These are phyloP conservation scores for Busseola fusca DNA, from an alignment of 2,888 invertebrate genomes.

Conservation along the genomic window DNA sequence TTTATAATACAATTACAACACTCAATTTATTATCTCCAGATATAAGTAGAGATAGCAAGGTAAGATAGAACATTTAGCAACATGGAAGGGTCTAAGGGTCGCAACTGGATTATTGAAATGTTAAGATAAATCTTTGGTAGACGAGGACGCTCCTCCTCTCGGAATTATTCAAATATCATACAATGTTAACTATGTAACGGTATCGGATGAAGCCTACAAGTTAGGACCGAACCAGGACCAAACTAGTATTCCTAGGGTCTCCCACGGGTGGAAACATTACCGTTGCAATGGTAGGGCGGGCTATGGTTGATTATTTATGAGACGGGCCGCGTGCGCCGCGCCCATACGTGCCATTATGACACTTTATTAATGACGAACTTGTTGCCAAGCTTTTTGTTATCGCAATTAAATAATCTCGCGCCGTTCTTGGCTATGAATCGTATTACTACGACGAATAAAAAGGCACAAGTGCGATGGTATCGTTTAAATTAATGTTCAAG, in stretches of 20 bases:
- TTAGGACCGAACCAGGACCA: conserved; percentile 59
- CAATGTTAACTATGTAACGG: conserved; percentile 68
- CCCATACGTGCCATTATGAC: conserved; percentile 80
- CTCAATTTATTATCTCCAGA: conserved; percentile 9
- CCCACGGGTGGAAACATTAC: conserved; percentile 73
- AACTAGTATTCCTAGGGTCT: conserved; percentile 67
- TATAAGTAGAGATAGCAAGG: neutral
- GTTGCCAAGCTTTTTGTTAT: conserved; percentile 76
- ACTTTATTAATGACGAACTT: conserved; percentile 80
- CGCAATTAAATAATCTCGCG: conserved; percentile 69
- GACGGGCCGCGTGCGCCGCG: conserved; percentile 75
- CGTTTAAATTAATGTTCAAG: conserved; percentile 66
- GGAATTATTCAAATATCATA: conserved; percentile 71
- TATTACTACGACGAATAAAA: conserved; percentile 64
- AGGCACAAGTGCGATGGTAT: conserved; percentile 64
- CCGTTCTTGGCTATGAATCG: conserved; percentile 66
- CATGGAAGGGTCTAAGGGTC: conserved; percentile 1
- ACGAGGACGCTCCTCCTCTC: conserved; percentile 61
- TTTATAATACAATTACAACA: conserved; percentile 6
- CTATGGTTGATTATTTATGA: conserved; percentile 80
- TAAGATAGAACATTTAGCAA: conserved; percentile 6
- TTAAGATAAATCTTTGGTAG: conserved; percentile 52
- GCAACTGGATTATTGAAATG: conserved; percentile 32
- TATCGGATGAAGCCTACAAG: conserved; percentile 63
- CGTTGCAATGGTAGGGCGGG: conserved; percentile 77